These are phyloP conservation scores for Typhlichthys eigenmanni DNA, from an alignment of 2,797 vertebrate genomes.

Conservation along the genomic window DNA sequence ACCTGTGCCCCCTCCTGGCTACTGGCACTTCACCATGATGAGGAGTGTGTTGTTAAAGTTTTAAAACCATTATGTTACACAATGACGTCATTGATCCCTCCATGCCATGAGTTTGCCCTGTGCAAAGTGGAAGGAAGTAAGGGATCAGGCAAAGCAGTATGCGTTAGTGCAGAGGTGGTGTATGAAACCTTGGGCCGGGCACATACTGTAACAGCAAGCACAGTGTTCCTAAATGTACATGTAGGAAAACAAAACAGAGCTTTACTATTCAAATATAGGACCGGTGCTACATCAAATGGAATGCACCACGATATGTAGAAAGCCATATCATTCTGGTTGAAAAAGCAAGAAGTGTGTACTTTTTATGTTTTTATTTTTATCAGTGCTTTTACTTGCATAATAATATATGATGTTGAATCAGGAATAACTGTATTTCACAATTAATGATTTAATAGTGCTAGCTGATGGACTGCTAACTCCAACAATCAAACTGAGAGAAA, in stretches of 20 bases:
- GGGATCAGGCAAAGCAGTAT: not conserved
- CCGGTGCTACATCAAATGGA: not conserved
- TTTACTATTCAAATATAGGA: not conserved
- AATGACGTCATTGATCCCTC: constrained; percentile 21
- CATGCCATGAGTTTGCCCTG: constrained; percentile 41
- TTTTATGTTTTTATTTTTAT: not conserved
- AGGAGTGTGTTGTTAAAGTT: constrained; percentile 85
- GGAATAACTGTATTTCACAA: not conserved
- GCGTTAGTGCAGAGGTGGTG: constrained; percentile 1
- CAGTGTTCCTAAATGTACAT: not conserved
- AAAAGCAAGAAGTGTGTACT: no score
- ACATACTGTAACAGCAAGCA: constrained; percentile 12
- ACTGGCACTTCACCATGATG: constrained; percentile 81
- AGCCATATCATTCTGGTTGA: no score
- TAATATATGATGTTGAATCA: not conserved
- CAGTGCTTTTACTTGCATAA: not conserved
- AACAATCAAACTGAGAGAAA: constrained; percentile 6
- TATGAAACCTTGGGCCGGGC: constrained; percentile 2
- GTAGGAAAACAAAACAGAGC: constrained; percentile 9
- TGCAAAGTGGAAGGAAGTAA: constrained; percentile 30
- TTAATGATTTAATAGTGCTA: constrained; percentile 1
- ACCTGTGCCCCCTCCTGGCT: constrained; percentile 83
- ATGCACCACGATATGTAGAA: no score
- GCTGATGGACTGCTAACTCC: not conserved
- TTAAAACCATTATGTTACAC: constrained; percentile 68